Evolutionary conservation across 2,888 invertebrate species (phyloP).

Genomic region (Cremastobaeus sp.): DNA sequence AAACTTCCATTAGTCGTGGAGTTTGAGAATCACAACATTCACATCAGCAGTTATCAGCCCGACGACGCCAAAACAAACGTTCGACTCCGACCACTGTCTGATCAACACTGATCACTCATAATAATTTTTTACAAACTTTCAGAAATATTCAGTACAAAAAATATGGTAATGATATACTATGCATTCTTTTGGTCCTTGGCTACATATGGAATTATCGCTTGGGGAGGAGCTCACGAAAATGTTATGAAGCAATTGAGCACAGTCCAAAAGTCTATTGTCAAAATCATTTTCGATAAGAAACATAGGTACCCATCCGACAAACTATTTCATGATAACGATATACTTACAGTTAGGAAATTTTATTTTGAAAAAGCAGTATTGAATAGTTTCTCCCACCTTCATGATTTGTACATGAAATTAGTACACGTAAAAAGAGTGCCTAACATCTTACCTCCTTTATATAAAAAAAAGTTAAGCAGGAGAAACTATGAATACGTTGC

Average conservation of each 20-base stretch:
- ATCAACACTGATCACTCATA: no score
- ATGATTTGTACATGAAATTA: no score
- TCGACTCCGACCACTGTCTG: no score
- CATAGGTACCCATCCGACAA: not conserved
- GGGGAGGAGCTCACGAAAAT: not conserved
- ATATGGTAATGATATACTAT: slow-evolving; percentile 2
- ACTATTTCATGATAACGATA: not conserved
- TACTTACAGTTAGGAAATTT: not conserved
- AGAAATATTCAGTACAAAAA: not conserved
- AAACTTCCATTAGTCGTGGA: no score
- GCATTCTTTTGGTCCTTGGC: slow-evolving; percentile 15
- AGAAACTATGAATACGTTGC: no score
- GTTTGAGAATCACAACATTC: no score
- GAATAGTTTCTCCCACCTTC: no score
- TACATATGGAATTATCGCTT: slow-evolving; percentile 9
- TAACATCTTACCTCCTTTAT: no score
- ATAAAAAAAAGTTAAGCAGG: no score
- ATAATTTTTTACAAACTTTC: slow-evolving; percentile 11
- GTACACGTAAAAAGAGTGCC: no score
- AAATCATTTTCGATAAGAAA: not conserved
- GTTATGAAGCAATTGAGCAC: not conserved
- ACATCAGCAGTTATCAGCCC: no score
- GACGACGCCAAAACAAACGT: no score
- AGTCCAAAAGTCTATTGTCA: slow-evolving; percentile 1
- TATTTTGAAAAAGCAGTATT: not conserved